phyloP scores from a whole-genome alignment of 2,888 invertebrate genomes.

The Eupithecia tripunctaria region DNA sequence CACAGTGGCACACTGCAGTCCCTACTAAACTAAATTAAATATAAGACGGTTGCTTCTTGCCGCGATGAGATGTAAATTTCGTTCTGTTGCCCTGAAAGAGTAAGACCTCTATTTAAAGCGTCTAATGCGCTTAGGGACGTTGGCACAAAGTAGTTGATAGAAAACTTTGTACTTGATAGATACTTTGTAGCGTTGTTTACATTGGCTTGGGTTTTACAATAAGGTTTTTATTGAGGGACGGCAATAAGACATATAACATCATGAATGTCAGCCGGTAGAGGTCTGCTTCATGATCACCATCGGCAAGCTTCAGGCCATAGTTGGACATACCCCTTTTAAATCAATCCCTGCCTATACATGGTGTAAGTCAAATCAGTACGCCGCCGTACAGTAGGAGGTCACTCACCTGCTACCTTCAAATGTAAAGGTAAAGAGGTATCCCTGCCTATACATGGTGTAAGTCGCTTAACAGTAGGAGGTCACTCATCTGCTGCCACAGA shows the following conservation, averaged over 20 bases:
- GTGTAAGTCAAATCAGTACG: too few species aligned
- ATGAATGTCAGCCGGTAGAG: not conserved
- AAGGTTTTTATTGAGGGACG: not conserved
- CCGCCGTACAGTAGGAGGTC: too few species aligned
- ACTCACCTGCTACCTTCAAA: too few species aligned
- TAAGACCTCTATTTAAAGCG: conserved; percentile 36
- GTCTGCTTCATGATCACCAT: not conserved
- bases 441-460: too few species aligned
- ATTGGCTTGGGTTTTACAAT: not conserved
- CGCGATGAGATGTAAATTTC: conserved; percentile 61
- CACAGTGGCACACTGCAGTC: conserved; percentile 43
- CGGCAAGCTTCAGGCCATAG: too few species aligned
- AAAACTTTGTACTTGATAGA: conserved; percentile 1
- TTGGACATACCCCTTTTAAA: too few species aligned
- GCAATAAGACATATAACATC: not conserved
- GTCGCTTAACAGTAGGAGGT: too few species aligned
- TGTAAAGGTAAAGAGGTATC: too few species aligned
- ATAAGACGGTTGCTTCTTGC: conserved; percentile 52
- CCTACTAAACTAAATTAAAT: conserved; percentile 62
- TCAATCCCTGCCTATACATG: too few species aligned
- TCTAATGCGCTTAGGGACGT: conserved; percentile 28
- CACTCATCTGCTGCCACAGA: too few species aligned
- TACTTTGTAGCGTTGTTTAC: conserved; percentile 7
- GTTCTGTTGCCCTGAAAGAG: conserved; percentile 51
- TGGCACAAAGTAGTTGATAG: conserved; percentile 21